phyloP scores from a whole-genome alignment of 1,140 invertebrate genomes.

The Sitobion miscanthi region DNA sequence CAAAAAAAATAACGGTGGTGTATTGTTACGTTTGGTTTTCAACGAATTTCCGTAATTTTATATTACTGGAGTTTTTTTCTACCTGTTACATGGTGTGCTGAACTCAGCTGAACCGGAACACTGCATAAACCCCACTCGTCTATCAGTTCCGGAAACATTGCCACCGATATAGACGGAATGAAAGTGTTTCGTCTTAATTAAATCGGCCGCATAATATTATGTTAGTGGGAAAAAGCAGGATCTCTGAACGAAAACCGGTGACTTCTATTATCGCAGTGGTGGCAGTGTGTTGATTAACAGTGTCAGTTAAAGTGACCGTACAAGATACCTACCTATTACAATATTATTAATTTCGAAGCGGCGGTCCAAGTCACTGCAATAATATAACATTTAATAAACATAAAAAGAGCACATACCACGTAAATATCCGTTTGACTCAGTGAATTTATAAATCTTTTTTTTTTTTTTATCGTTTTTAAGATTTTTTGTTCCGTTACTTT shows the following conservation, averaged over 20 bases:
- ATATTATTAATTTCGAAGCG: background rate
- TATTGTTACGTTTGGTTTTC: conserved; percentile 41
- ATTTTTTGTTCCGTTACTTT: background rate
- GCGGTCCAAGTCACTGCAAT: background rate
- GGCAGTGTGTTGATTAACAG: background rate
- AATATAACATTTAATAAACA: background rate
- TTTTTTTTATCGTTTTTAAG: background rate
- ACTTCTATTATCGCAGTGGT: background rate
- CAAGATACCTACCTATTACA: background rate
- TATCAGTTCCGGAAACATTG: conserved; percentile 50
- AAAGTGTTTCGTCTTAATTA: conserved; percentile 53
- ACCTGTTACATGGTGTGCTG: conserved; percentile 18
- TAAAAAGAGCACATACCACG: background rate
- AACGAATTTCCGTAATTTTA: conserved; percentile 24
- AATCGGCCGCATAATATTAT: conserved; percentile 22
- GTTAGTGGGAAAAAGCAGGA: conserved; percentile 45
- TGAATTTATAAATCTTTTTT: background rate
- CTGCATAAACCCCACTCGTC: conserved; percentile 2
- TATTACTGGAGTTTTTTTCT: background rate
- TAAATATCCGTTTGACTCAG: background rate
- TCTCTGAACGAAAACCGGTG: conserved; percentile 14
- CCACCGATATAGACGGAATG: conserved; percentile 16
- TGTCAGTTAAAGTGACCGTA: background rate
- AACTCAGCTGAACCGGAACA: conserved; percentile 51
- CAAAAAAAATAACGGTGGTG: background rate